Base-by-base conservation (phyloP, 2,888 invertebrate genomes). In the Chrysomela aeneicollis region DNA sequence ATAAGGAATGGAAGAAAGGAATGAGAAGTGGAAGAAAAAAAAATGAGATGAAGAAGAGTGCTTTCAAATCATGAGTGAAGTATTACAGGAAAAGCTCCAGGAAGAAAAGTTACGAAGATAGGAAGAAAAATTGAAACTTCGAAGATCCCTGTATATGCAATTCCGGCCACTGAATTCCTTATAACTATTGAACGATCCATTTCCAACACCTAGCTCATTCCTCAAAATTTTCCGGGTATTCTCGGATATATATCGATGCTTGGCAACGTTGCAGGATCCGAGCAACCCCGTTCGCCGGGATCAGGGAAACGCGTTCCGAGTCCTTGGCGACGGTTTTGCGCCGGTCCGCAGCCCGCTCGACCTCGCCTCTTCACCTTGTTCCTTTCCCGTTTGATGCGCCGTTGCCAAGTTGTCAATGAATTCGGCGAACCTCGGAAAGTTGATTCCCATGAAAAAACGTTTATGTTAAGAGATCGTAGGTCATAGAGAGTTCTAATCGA, bases 311-410 rank as follows among this genome's bases (percentile, higher is more conserved):
- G 49, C 19, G 49, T 49, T 35, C 15, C 42, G 42, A 50, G 51
- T 35, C 59, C 51, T 51, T 51, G 51, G 59, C 59, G 42, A 37
- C 49, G 54, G 55, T 54, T 61, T 59, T 66, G 62, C 66, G 63
- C 66, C 63, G 62, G 49, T 55, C 59, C 60, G 60, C 66, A 57
- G 60, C 51, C 46, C 61, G 68, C 61, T 60, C 75, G 76, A 76
- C 76, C 76, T 76, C 76, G 76, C 76, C 75, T 76, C 74, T 74
- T 75, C 74, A 73, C 74, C 76, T 75, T 72, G 73, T 62, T 64
- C 62, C 69, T 71, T 65, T 62, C 63, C 63, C 63, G 61, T 61
- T 57, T 53, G 32, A 51, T 15, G 26, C 47, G 57, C 17, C 21
- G 60, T 61, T 61, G 64, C 59, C 63, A 8, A 46, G 5, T 57